phyloP scores from a whole-genome alignment of 2,113 vertebrate species.

The Telmatochromis sp. region DNA sequence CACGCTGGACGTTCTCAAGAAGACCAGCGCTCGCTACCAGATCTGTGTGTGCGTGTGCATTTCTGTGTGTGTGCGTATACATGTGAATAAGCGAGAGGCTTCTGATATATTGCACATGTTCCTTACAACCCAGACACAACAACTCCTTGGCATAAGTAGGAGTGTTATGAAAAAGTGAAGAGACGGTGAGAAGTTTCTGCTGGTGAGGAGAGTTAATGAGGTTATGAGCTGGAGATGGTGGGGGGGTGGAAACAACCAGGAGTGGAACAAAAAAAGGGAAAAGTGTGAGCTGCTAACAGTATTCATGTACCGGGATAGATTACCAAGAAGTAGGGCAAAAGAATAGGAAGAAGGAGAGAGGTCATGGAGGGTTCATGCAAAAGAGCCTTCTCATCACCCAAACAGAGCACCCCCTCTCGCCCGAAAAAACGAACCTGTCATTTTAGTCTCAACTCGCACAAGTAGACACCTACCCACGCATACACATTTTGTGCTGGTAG shows the following conservation, averaged over 20 bases:
- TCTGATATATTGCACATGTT: constrained; percentile 63
- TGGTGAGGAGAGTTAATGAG: constrained; percentile 21
- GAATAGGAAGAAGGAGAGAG: background rate
- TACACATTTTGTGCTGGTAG: constrained; percentile 50
- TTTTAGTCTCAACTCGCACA: constrained; percentile 21
- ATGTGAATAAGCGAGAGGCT: constrained; percentile 23
- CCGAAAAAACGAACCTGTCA: constrained; percentile 53
- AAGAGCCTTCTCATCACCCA: constrained; percentile 25
- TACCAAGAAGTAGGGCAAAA: background rate
- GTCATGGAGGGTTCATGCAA: constrained; percentile 26
- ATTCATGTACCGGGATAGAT: background rate
- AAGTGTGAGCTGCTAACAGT: background rate
- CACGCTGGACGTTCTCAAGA: constrained; percentile 47
- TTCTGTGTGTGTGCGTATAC: background rate
- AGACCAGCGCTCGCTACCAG: constrained; percentile 22
- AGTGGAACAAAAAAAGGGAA: background rate
- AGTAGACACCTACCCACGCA: constrained; percentile 5
- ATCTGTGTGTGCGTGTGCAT: background rate
- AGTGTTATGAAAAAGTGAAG: constrained; percentile 19
- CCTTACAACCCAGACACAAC: constrained; percentile 61
- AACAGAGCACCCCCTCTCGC: background rate
- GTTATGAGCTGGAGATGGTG: constrained; percentile 11
- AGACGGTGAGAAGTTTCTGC: constrained; percentile 31
- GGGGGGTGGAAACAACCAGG: constrained; percentile 6
- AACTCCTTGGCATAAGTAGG: constrained; percentile 40